phyloP scores from a whole-genome alignment of 2,888 invertebrate genomes.

The Drosophila meridiana region DNA sequence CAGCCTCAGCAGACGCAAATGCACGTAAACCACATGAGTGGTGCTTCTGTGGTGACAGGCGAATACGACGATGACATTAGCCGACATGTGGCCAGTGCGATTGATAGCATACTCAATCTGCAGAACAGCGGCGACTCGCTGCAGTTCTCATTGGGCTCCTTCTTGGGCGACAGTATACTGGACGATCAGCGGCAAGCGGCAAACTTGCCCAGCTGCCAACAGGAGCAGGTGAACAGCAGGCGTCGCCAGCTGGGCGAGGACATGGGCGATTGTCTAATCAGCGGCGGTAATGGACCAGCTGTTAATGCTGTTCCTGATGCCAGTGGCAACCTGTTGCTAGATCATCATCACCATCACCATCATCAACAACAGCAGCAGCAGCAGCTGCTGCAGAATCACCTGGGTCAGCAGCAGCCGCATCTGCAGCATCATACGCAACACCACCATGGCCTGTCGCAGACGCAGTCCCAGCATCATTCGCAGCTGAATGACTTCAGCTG shows the following conservation, averaged over 20 bases:
- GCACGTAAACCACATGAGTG: slow-evolving; percentile 71
- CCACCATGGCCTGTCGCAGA: slow-evolving; percentile 59
- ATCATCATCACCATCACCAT: slow-evolving; percentile 68
- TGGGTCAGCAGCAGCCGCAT: slow-evolving; percentile 52
- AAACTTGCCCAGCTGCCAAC: slow-evolving; percentile 68
- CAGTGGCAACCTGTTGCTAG: slow-evolving; percentile 70
- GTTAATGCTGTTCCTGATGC: slow-evolving; percentile 72
- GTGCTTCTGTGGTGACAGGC: slow-evolving; percentile 60
- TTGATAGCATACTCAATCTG: slow-evolving; percentile 91
- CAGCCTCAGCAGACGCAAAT: slow-evolving; percentile 70
- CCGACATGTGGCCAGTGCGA: slow-evolving; percentile 92
- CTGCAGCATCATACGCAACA: slow-evolving; percentile 66
- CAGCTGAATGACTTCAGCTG: slow-evolving; percentile 85
- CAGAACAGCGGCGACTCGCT: slow-evolving; percentile 86
- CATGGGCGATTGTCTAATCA: slow-evolving; percentile 84
- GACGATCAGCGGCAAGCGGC: slow-evolving; percentile 80
- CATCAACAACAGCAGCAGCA: slow-evolving; percentile 62
- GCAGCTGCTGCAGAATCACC: slow-evolving; percentile 59
- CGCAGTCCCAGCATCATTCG: slow-evolving; percentile 56
- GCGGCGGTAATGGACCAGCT: slow-evolving; percentile 64
- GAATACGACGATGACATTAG: slow-evolving; percentile 89
- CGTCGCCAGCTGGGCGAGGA: slow-evolving; percentile 82
- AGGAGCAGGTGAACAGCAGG: slow-evolving; percentile 61
- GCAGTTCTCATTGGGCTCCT: slow-evolving; percentile 84
- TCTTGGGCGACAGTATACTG: slow-evolving; percentile 83